A percentile compares a stretch with the other conserved stretches of the same genome.
These are phyloP conservation scores for Globodera ellingtonae DNA, from an alignment of 1,140 invertebrate genomes.

Conservation along the genomic window DNA sequence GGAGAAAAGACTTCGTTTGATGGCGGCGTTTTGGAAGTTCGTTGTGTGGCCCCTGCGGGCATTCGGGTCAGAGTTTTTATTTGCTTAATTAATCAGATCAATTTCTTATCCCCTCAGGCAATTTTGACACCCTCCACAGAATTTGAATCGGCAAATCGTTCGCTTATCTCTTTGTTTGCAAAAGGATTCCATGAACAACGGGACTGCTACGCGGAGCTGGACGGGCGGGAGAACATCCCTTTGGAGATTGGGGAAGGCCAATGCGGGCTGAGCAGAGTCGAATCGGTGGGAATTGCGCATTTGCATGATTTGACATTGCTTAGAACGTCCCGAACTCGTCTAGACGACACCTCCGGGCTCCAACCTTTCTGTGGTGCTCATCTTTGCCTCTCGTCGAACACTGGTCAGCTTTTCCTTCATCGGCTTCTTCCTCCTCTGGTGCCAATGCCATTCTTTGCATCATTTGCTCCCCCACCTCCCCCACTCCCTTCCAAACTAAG, in stretches of 20 bases:
- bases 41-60: constrained; percentile 17
- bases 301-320: neutral
- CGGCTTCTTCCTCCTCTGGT: neutral
- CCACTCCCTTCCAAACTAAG: neutral
- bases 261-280: constrained; percentile 12
- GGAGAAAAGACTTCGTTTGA: constrained; percentile 10
- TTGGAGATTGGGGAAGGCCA: constrained; percentile 9
- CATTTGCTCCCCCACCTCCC: neutral
- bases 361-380: constrained; percentile 27
- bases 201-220: constrained; percentile 25
- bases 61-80: constrained; percentile 14
- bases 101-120: neutral
- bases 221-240: neutral
- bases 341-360: constrained; percentile 4
- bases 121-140: neutral
- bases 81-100: neutral
- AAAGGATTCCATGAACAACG: constrained; percentile 45
- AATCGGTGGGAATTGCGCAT: neutral
- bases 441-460: neutral
- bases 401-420: neutral
- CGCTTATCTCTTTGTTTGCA: constrained; percentile 31
- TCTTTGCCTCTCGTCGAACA: constrained; percentile 18
- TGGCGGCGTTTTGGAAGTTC: constrained; percentile 2
- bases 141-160: constrained; percentile 19
- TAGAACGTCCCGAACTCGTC: neutral